These are phyloP conservation scores for Notechis scutatus DNA, from an alignment of 2,113 vertebrate genomes.

Conservation along the genomic window DNA sequence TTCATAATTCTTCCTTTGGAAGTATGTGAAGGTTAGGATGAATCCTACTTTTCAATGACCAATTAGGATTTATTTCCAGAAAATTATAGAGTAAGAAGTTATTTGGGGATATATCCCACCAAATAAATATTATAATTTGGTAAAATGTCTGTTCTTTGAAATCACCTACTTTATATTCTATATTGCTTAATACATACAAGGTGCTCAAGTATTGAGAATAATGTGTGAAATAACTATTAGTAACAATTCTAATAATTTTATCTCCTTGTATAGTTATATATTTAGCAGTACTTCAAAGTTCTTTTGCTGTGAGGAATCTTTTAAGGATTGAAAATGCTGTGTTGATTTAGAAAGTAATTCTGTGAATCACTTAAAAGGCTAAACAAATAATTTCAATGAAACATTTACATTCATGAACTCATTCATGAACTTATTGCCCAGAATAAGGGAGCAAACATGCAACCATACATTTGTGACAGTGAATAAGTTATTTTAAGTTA, in stretches of 20 bases:
- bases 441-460: not conserved
- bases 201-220: conserved; percentile 37
- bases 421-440: not conserved
- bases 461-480: conserved; percentile 21
- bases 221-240: conserved; percentile 39
- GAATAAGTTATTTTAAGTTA: conserved; percentile 4
- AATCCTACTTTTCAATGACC: not conserved
- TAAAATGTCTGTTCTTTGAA: not conserved
- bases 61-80: conserved; percentile 45
- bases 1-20: conserved; percentile 28
- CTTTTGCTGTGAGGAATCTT: conserved; percentile 64
- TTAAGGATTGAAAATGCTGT: conserved; percentile 47
- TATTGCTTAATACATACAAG: conserved; percentile 29
- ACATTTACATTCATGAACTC: conserved; percentile 1
- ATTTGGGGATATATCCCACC: conserved; percentile 12
- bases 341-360: conserved; percentile 56
- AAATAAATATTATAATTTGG: not conserved
- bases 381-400: conserved; percentile 66
- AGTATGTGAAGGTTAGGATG: conserved; percentile 23
- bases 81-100: conserved; percentile 18
- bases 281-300: conserved; percentile 72
- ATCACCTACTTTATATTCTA: conserved; percentile 4
- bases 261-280: conserved; percentile 30
- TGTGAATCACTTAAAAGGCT: conserved; percentile 56
- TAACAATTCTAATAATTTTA: conserved; percentile 46